Evolutionary conservation across 2,888 invertebrate genomes (phyloP).

Genomic region (Acleris holmiana): DNA sequence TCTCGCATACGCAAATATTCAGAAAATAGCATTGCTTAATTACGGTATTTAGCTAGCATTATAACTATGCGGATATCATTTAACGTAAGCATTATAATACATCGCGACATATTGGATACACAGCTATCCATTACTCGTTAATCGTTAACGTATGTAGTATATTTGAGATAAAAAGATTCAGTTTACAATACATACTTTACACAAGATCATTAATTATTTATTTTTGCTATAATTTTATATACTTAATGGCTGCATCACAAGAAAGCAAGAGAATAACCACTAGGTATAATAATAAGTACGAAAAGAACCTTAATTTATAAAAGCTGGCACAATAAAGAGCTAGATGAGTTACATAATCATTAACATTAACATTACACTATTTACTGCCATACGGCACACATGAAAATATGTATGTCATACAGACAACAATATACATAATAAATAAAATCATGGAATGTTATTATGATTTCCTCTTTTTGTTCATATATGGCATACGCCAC

Average conservation of each 20-base stretch:
- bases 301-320: constrained; percentile 76
- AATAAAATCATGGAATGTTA: constrained; percentile 84
- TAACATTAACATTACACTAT: constrained; percentile 66
- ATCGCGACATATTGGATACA: constrained; percentile 68
- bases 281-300: constrained; percentile 73
- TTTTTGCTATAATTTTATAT: constrained; percentile 80
- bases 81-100: constrained; percentile 75
- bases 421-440: constrained; percentile 82
- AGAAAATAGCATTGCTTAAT: constrained; percentile 83
- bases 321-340: constrained; percentile 84
- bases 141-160: constrained; percentile 49
- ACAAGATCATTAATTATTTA: constrained; percentile 65
- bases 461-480: constrained; percentile 69
- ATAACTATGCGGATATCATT: constrained; percentile 73
- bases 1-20: constrained; percentile 77
- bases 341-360: constrained; percentile 74
- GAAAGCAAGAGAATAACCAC: constrained; percentile 74
- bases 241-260: constrained; percentile 72
- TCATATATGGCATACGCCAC: constrained; percentile 56
- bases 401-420: constrained; percentile 79
- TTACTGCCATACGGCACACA: constrained; percentile 72
- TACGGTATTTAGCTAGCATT: constrained; percentile 81
- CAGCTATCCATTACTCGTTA: constrained; percentile 54
- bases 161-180: constrained; percentile 50
- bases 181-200: constrained; percentile 76